phyloP scores from a whole-genome alignment of 2,797 vertebrate species.

The Arnoldichthys spilopterus region DNA sequence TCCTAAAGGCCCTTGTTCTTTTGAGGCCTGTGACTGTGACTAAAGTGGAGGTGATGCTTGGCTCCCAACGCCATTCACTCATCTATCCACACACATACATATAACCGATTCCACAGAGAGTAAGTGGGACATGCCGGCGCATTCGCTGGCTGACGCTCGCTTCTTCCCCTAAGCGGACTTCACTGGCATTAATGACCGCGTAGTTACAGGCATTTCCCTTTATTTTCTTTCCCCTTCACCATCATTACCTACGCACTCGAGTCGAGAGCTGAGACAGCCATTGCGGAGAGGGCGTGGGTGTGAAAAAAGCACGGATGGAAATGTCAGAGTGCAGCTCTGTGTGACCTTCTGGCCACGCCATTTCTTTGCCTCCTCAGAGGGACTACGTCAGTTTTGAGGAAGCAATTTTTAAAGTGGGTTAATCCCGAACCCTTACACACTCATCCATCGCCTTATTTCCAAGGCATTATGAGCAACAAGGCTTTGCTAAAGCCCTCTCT shows the following conservation, averaged over 20 bases:
- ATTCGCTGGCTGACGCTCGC: not conserved
- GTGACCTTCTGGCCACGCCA: constrained; percentile 2
- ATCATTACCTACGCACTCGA: constrained; percentile 29
- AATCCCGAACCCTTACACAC: not conserved
- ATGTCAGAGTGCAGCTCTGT: constrained; percentile 37
- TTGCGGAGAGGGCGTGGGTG: not conserved
- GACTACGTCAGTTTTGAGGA: not conserved
- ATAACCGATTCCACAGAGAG: constrained; percentile 14
- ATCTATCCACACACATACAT: constrained; percentile 11
- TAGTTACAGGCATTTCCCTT: constrained; percentile 12
- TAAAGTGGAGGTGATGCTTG: constrained; percentile 4
- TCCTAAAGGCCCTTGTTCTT: constrained; percentile 17
- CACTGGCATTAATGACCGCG: not conserved
- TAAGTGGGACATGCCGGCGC: constrained; percentile 30
- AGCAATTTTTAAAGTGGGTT: not conserved
- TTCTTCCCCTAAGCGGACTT: constrained; percentile 9
- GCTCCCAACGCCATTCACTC: not conserved
- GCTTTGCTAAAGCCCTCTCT: not conserved
- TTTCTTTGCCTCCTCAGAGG: not conserved
- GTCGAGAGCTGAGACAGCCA: not conserved
- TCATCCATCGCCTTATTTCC: not conserved
- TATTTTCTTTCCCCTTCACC: constrained; percentile 1
- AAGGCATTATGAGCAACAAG: constrained; percentile 1
- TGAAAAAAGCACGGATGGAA: constrained; percentile 25
- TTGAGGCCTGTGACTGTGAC: constrained; percentile 5